Evolutionary conservation across 2,113 vertebrate species (phyloP), one percentile per base, ranked within the genome.

Genomic region (Platycercus adscitus): DNA sequence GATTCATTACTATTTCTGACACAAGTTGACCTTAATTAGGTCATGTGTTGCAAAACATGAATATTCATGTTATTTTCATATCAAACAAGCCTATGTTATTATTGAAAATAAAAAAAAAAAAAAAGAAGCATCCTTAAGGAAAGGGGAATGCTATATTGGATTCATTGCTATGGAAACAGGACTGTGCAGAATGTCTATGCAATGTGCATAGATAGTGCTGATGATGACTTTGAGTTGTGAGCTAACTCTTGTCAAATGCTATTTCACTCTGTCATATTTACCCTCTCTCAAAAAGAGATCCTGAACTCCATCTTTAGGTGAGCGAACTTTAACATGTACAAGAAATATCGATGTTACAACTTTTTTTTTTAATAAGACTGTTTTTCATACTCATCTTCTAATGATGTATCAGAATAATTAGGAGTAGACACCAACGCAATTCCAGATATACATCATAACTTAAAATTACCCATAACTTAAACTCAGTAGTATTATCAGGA

Each of bases 81-180:
- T 89, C 71, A 93, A 84, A 63, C 29, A 91, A 60, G 14, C 33
- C n/a, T 69, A 46, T 43, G 11, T 39, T 92, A 83, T n/a, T 26
- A 88, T 29, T 60, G 10, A 78, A 94, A 88, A 78, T 17, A 6
- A 81, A 23, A 18, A 15, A 53, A 18, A 14, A 52, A 44, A 88
- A 84, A 55, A 69, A 41, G 46, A 35, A 63, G 9, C 43, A 58
- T 58, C 13, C 17, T 85, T 69, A 39, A 82, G 86, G 47, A 75
- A 81, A 60, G 49, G 10, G 11, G 44, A 90, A 76, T 65, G 63
- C 50, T 93, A 61, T 31, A 72, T 28, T 92, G 58, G 90, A 71
- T 89, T 81, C 93, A 86, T 89, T 97, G 76, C 94, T 86, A 82
- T 94, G 84, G 96, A 95, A 96, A 97, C 63, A 90, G 65, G 68